A percentile compares a stretch with the other conserved stretches of the same genome.
These are phyloP conservation scores for Synanthedon vespiformis DNA, from an alignment of 2,888 invertebrate genomes.

Conservation along the genomic window DNA sequence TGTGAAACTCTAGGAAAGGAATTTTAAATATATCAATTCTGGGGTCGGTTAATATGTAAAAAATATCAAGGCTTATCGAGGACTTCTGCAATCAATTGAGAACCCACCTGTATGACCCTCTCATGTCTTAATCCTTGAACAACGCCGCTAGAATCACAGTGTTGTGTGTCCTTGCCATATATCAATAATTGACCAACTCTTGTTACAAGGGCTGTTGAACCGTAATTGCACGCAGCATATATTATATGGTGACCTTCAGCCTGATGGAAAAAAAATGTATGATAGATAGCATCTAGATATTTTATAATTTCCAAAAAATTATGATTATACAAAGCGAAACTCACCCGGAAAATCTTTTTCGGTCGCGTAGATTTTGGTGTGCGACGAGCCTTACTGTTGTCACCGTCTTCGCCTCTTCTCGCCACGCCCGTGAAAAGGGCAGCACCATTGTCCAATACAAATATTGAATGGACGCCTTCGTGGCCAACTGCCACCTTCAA, in stretches of 20 bases:
- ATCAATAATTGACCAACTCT: constrained; percentile 90
- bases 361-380: constrained; percentile 93
- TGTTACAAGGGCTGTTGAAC: constrained; percentile 92
- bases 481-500: constrained; percentile 80
- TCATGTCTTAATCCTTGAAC: constrained; percentile 82
- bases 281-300: no score
- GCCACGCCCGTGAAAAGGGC: constrained; percentile 86
- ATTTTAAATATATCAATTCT: background rate
- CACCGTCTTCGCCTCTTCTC: constrained; percentile 93
- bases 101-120: constrained; percentile 70
- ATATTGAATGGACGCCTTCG: constrained; percentile 90
- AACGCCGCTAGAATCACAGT: constrained; percentile 81
- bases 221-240: constrained; percentile 92
- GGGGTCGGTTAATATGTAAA: background rate
- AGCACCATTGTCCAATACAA: constrained; percentile 93
- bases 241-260: constrained; percentile 84
- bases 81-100: no score
- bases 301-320: background rate
- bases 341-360: constrained; percentile 88
- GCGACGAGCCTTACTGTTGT: constrained; percentile 81
- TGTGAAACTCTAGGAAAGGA: background rate
- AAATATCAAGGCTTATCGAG: background rate
- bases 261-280: constrained; percentile 16
- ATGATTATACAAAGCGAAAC: background rate
- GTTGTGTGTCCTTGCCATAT: constrained; percentile 94